These are phyloP conservation scores for Mirounga angustirostris DNA, from an alignment of 2,113 vertebrate genomes.

Conservation along the genomic window DNA sequence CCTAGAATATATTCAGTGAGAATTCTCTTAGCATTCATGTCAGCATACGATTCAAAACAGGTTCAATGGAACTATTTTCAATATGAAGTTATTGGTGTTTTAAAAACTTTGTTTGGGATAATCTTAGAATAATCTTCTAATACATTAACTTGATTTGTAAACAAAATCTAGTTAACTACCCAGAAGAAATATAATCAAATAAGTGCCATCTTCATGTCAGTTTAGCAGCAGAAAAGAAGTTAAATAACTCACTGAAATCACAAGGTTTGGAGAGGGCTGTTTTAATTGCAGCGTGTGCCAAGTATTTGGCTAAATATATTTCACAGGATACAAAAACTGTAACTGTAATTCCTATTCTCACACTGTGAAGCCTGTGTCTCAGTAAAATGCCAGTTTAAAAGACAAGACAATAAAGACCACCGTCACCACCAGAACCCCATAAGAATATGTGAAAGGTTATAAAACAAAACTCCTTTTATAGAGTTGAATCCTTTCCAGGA, in stretches of 20 bases:
- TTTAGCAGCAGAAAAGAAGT: background rate
- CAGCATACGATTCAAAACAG: background rate
- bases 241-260: background rate
- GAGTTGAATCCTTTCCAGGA: slow-evolving; percentile 73
- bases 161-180: background rate
- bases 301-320: slow-evolving; percentile 44
- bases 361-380: slow-evolving; percentile 64
- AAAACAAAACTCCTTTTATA: slow-evolving; percentile 80
- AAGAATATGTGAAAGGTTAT: slow-evolving; percentile 75
- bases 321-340: slow-evolving; percentile 49
- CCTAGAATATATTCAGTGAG: background rate
- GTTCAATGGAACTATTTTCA: background rate
- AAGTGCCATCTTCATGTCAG: background rate
- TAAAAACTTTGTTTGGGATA: background rate
- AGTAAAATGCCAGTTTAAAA: slow-evolving; percentile 75
- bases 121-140: background rate
- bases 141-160: background rate
- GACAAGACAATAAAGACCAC: slow-evolving; percentile 69
- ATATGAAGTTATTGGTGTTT: background rate
- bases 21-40: background rate
- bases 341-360: slow-evolving; percentile 57
- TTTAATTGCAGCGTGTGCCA: background rate
- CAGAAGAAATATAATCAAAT: background rate
- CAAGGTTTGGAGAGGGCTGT: background rate
- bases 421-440: slow-evolving; percentile 53